Conservation (phyloP, 1,140 invertebrate species). For the Kradibia gibbosae region DNA sequence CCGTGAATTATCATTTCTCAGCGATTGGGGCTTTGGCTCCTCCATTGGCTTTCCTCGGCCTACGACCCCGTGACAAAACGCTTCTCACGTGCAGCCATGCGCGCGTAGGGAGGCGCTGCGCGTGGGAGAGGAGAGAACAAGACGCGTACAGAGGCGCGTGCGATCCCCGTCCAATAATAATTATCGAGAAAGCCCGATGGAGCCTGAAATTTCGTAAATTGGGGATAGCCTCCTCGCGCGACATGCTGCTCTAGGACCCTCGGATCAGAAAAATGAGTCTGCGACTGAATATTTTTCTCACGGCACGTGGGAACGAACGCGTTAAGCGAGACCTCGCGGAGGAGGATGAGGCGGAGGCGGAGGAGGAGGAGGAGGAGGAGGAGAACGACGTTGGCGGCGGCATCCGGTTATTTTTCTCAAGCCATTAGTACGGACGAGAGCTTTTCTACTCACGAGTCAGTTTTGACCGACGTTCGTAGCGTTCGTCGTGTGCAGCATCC, state of each 20-base stretch:
- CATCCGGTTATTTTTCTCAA: too few species aligned
- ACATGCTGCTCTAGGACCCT: constrained; percentile 54
- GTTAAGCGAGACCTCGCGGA: constrained; percentile 33
- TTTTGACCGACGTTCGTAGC: too few species aligned
- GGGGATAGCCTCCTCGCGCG: constrained; percentile 46
- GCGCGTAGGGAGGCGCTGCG: too few species aligned
- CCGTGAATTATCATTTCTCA: background rate
- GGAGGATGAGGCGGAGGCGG: background rate
- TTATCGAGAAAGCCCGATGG: background rate
- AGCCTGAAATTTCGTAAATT: constrained; percentile 34
- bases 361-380: background rate
- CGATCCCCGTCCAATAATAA: background rate
- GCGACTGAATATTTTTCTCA: constrained; percentile 58
- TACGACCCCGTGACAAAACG: too few species aligned
- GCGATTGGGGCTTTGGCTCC: background rate
- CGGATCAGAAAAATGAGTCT: constrained; percentile 53
- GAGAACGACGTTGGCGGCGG: background rate
- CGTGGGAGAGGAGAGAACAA: too few species aligned
- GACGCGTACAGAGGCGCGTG: too few species aligned
- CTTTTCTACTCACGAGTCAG: too few species aligned
- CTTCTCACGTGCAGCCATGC: too few species aligned
- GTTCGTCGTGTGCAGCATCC: too few species aligned
- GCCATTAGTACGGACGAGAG: too few species aligned
- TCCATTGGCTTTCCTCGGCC: too few species aligned
- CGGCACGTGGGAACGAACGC: constrained; percentile 60